Conservation (phyloP, 1,140 invertebrate genomes). For the Scaptomyza hsui region DNA sequence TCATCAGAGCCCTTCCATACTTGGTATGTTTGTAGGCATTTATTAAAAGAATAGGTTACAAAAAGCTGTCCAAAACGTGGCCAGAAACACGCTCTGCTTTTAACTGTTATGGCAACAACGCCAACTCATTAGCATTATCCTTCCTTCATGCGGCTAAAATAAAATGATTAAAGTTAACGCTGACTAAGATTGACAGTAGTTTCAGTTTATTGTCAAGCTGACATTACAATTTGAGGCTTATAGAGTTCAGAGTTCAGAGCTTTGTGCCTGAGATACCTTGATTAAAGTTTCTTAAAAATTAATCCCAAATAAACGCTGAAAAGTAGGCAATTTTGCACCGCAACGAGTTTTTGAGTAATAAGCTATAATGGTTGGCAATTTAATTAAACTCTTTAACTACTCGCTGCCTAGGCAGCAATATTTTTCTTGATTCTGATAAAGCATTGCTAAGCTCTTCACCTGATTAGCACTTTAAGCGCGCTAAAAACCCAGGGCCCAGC, state of each 20-base stretch:
- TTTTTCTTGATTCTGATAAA: slow-evolving; percentile 24
- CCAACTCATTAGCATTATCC: not conserved
- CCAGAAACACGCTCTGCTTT: not conserved
- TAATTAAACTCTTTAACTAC: slow-evolving; percentile 59
- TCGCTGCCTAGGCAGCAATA: slow-evolving; percentile 23
- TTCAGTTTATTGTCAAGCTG: no score
- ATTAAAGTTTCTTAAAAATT: no score
- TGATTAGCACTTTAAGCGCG: slow-evolving; percentile 33
- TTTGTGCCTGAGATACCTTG: no score
- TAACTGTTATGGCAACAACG: not conserved
- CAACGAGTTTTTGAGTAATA: no score
- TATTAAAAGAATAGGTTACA: not conserved
- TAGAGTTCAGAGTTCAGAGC: no score
- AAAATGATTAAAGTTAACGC: slow-evolving; percentile 15
- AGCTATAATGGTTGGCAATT: no score
- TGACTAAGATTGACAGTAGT: slow-evolving; percentile 7
- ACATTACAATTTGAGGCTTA: no score
- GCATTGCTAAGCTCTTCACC: slow-evolving; percentile 13
- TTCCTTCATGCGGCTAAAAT: no score
- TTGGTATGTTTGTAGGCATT: not conserved
- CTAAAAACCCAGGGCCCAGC: not conserved
- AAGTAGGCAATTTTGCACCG: no score
- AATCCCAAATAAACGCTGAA: no score
- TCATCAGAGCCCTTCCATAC: no score
- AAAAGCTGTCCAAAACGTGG: not conserved